Percentiles rank a stretch among this genome's conserved stretches.
phyloP scores from a whole-genome alignment of 2,888 invertebrate genomes.

The Lepidocyrtinus sp. region DNA sequence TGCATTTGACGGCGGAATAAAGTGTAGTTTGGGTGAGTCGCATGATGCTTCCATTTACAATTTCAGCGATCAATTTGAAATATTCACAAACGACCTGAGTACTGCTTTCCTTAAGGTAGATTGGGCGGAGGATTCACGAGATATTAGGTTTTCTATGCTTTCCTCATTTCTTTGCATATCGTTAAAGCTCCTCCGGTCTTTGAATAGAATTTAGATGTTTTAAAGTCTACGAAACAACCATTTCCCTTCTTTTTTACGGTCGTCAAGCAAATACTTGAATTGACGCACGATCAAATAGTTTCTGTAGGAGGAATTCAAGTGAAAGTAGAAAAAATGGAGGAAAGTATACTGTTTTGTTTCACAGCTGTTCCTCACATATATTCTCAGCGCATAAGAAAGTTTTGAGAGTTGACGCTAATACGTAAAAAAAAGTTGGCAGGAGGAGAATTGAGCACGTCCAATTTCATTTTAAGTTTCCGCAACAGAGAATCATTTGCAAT shows the following conservation, averaged over 20 bases:
- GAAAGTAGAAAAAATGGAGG: neutral
- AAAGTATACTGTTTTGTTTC: neutral
- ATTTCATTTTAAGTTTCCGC: neutral
- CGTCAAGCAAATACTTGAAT: neutral
- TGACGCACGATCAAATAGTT: neutral
- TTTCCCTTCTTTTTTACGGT: too few relatives aligned
- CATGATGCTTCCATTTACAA: too few relatives aligned
- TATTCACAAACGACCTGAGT: neutral
- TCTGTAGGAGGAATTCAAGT: neutral
- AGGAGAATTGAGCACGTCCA: neutral
- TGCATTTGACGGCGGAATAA: neutral
- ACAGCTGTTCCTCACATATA: neutral
- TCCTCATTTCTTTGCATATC: neutral
- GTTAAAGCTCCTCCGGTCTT: neutral
- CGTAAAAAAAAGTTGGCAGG: neutral
- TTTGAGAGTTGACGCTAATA: neutral
- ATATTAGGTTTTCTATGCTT: neutral
- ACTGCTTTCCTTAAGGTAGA: neutral
- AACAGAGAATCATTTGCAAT: neutral
- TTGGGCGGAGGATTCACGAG: neutral
- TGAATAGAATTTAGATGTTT: too few relatives aligned
- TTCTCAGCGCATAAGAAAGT: neutral
- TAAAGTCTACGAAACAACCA: too few relatives aligned
- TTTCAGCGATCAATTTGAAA: neutral
- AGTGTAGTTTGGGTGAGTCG: too few relatives aligned